phyloP scores from a whole-genome alignment of 2,888 invertebrate genomes.

The Sturmia bella region DNA sequence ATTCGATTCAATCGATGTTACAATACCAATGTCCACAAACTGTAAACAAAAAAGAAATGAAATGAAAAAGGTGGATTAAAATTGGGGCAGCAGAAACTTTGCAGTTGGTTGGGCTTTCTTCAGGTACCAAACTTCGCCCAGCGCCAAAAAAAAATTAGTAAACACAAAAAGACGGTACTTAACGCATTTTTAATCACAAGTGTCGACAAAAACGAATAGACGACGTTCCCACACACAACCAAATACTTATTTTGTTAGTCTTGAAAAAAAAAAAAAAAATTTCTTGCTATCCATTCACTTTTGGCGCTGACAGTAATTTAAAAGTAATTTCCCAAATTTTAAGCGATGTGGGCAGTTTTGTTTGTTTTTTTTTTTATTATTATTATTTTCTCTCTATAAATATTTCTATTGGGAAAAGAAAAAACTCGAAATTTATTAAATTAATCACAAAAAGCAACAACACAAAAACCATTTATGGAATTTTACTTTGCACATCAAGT shows the following conservation, averaged over 20 bases:
- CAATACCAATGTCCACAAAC: slow-evolving; percentile 96
- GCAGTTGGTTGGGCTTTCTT: not conserved
- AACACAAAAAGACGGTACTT: no score
- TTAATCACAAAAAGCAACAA: slow-evolving; percentile 74
- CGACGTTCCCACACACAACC: no score
- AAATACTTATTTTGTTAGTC: no score
- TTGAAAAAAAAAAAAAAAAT: no score
- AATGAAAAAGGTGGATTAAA: not conserved
- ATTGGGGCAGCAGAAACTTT: not conserved
- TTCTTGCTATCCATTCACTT: no score
- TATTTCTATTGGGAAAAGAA: not conserved
- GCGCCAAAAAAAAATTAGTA: no score
- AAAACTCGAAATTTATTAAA: slow-evolving; percentile 45
- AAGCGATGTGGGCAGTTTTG: no score
- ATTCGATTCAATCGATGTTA: slow-evolving; percentile 97
- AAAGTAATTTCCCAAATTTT: no score
- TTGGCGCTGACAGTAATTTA: no score
- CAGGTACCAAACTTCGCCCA: no score
- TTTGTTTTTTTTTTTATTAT: not conserved
- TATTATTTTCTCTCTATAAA: slow-evolving; percentile 3
- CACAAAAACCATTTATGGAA: slow-evolving; percentile 39
- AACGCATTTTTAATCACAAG: no score
- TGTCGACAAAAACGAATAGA: no score
- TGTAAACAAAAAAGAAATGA: slow-evolving; percentile 82
- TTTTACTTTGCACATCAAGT: slow-evolving; percentile 33